phyloP scores from a whole-genome alignment of 2,797 vertebrate species.

The Astyanax mexicanus region DNA sequence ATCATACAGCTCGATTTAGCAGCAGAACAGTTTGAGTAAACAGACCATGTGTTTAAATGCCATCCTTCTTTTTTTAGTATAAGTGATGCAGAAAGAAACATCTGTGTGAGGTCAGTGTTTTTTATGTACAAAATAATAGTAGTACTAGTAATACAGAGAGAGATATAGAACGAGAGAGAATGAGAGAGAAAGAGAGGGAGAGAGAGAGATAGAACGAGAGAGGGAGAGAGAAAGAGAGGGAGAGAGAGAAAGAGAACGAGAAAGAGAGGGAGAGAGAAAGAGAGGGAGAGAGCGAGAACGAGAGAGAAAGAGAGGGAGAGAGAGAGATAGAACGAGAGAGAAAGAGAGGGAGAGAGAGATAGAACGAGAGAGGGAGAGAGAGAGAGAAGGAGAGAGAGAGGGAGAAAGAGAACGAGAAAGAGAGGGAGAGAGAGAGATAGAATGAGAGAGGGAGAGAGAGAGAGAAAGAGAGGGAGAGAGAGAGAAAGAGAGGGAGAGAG shows the following conservation, averaged over 20 bases:
- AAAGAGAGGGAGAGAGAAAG: too few relatives aligned
- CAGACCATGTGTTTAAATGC: neutral
- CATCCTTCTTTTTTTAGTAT: neutral
- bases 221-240: neutral
- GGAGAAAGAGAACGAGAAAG: too few relatives aligned
- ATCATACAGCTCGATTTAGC: neutral
- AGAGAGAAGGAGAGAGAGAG: too few relatives aligned
- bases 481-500: too few relatives aligned
- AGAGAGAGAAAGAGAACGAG: too few relatives aligned
- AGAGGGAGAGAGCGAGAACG: too few relatives aligned
- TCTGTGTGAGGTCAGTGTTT: neutral
- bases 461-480: neutral
- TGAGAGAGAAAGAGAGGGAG: too few relatives aligned
- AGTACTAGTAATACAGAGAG: neutral
- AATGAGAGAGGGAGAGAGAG: neutral
- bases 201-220: neutral
- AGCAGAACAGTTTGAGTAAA: neutral
- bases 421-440: neutral
- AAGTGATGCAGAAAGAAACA: neutral
- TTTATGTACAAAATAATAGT: constrained; percentile 6
- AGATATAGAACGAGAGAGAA: too few relatives aligned
- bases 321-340: neutral
- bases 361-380: too few relatives aligned
- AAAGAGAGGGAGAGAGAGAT: neutral
- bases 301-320: too few relatives aligned